Evolutionary conservation across 2,113 vertebrate species (phyloP).

Genomic region (Gavialis gangeticus): DNA sequence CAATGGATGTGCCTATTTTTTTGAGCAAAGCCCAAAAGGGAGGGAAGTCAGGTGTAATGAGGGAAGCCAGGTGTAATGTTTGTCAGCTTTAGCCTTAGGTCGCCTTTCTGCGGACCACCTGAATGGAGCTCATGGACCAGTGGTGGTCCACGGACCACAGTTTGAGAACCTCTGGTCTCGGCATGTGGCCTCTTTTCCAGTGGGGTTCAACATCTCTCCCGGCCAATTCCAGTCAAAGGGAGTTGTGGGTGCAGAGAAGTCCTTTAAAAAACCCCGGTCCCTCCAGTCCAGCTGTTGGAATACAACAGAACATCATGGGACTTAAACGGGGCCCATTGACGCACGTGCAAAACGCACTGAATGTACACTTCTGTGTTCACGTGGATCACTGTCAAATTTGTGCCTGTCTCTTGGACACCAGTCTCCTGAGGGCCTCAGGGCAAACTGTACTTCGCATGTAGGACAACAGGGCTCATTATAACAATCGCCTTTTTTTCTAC

Average conservation of each 20-base stretch:
- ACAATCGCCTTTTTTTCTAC: background rate
- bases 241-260: background rate
- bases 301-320: background rate
- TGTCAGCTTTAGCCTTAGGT: too few relatives aligned
- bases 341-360: background rate
- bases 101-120: too few relatives aligned
- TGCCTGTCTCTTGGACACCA: background rate
- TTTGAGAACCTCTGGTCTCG: too few relatives aligned
- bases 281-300: background rate
- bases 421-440: background rate
- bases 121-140: too few relatives aligned
- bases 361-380: background rate
- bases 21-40: too few relatives aligned
- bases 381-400: background rate
- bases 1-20: too few relatives aligned
- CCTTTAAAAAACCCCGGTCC: background rate
- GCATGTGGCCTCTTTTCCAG: background rate
- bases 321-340: background rate
- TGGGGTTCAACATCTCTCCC: background rate
- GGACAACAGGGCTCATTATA: background rate
- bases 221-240: background rate
- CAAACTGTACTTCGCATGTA: background rate
- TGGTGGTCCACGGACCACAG: too few relatives aligned
- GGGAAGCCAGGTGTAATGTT: too few relatives aligned
- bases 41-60: too few relatives aligned